These are phyloP conservation scores for Poecilia latipinna DNA, from an alignment of 2,113 vertebrate genomes.

Conservation along the genomic window DNA sequence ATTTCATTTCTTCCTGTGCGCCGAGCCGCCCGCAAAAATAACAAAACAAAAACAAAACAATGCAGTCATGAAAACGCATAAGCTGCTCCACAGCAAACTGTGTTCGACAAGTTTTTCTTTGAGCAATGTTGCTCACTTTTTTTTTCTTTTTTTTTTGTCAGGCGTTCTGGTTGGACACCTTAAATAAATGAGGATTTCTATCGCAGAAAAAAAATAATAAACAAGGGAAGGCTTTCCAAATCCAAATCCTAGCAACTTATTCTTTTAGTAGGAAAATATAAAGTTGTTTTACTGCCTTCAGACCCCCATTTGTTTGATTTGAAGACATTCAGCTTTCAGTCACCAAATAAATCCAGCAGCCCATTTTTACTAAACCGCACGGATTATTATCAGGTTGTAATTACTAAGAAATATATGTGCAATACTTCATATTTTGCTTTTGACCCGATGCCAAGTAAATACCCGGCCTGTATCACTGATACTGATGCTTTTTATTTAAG, in stretches of 20 bases:
- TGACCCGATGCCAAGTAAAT: too few species aligned
- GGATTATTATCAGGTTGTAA: too few species aligned
- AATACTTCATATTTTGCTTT: too few species aligned
- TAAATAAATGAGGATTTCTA: neutral
- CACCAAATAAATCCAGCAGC: too few species aligned
- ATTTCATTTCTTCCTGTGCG: neutral
- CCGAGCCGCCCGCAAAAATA: slow-evolving; percentile 5
- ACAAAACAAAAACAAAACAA: neutral
- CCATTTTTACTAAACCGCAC: too few species aligned
- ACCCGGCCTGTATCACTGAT: too few species aligned
- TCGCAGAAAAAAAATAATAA: neutral
- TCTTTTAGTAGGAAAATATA: neutral
- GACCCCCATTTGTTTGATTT: too few species aligned
- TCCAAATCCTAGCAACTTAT: neutral
- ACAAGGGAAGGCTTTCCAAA: neutral
- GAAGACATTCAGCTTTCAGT: too few species aligned
- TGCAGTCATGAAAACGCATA: slow-evolving; percentile 8
- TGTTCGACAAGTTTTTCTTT: neutral
- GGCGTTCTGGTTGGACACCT: neutral
- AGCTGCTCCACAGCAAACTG: slow-evolving; percentile 7
- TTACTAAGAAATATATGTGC: too few species aligned
- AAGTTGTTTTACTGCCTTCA: neutral
- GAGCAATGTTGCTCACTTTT: neutral
- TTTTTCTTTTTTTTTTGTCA: neutral
- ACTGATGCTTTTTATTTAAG: too few species aligned